Evolutionary conservation across 2,113 vertebrate species (phyloP).

Genomic region (Lepidothrix coronata): DNA sequence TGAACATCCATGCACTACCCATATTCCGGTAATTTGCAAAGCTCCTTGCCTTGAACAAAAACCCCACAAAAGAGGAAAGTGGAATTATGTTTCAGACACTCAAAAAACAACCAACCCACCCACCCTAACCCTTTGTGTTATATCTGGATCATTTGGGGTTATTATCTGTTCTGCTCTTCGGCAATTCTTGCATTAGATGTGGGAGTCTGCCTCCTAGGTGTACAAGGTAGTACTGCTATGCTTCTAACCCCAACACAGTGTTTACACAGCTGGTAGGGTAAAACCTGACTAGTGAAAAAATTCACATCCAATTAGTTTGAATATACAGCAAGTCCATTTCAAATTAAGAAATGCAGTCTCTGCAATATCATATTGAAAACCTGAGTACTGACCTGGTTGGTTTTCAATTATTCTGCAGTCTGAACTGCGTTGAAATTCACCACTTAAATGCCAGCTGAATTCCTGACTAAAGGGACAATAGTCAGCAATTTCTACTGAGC

Average conservation of each 20-base stretch:
- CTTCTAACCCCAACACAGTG: not conserved
- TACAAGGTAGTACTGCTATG: not conserved
- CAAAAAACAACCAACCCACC: not conserved
- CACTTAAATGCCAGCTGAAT: slow-evolving; percentile 95
- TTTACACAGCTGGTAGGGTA: not conserved
- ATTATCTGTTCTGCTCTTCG: not conserved
- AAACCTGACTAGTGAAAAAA: not conserved
- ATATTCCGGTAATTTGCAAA: not conserved
- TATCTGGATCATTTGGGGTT: not conserved
- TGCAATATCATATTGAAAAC: not conserved
- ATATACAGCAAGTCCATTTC: not conserved
- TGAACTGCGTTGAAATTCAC: slow-evolving; percentile 93
- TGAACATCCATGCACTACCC: not conserved
- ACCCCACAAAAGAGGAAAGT: not conserved
- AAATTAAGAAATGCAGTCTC: not conserved
- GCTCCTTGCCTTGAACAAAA: not conserved
- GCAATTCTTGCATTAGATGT: not conserved
- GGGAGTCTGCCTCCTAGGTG: not conserved
- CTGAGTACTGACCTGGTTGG: slow-evolving; percentile 85
- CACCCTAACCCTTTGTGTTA: not conserved
- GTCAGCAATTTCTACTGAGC: slow-evolving; percentile 96
- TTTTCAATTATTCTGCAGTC: slow-evolving; percentile 90
- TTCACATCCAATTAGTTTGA: not conserved
- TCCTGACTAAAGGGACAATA: slow-evolving; percentile 97
- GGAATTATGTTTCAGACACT: not conserved